Evolutionary conservation across 2,888 invertebrate genomes (phyloP).

Genomic region (Cerceris rybyensis): DNA sequence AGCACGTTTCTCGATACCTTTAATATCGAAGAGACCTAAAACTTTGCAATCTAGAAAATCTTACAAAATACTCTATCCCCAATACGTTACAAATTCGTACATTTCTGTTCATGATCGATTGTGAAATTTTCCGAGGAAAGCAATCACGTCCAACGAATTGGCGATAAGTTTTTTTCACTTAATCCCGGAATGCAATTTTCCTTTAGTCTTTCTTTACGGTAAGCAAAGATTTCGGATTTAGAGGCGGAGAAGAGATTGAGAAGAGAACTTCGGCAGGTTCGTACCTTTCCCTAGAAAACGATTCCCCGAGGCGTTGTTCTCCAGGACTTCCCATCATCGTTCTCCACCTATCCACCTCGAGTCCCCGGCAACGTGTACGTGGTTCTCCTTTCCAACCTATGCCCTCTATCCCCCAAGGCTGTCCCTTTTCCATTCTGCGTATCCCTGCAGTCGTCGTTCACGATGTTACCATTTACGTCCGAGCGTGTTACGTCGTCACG

Average conservation of each 20-base stretch:
- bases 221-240: conserved; percentile 29
- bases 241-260: conserved; percentile 4
- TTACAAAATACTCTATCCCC: too few species aligned
- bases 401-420: conserved; percentile 11
- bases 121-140: background rate
- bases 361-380: conserved; percentile 24
- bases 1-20: too few species aligned
- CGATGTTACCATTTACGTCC: conserved; percentile 57
- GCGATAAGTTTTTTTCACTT: too few species aligned
- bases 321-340: conserved; percentile 73
- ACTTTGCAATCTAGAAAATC: too few species aligned
- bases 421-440: conserved; percentile 36
- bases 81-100: too few species aligned
- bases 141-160: background rate
- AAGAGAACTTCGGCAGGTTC: conserved; percentile 33
- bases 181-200: conserved; percentile 18
- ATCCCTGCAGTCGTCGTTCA: conserved; percentile 25
- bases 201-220: conserved; percentile 1
- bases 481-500: conserved; percentile 34
- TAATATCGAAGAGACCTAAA: too few species aligned
- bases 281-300: conserved; percentile 62
- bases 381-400: conserved; percentile 23
- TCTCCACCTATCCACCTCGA: conserved; percentile 43
- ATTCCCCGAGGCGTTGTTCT: conserved; percentile 74
- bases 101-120: background rate